phyloP scores from a whole-genome alignment of 2,797 vertebrate genomes.

The Rhinoraja longicauda region DNA sequence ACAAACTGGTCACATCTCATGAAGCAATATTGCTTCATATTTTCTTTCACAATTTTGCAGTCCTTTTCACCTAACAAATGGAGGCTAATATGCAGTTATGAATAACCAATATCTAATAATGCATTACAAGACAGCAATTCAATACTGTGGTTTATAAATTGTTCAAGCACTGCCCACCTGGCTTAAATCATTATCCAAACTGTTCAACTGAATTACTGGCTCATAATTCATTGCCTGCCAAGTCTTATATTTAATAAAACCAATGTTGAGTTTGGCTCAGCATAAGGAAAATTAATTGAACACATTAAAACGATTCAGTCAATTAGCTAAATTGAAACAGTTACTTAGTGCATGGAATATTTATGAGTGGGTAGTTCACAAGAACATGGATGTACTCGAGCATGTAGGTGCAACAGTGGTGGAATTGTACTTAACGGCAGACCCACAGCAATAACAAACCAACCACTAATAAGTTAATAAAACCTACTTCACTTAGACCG shows the following conservation, averaged over 20 bases:
- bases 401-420: not conserved
- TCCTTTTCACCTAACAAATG: not conserved
- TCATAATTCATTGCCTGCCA: not conserved
- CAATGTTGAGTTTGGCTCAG: not conserved
- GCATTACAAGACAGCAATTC: too few species aligned
- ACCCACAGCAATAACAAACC: not conserved
- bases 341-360: not conserved
- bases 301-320: not conserved
- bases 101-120: not conserved
- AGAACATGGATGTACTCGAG: not conserved
- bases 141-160: not conserved
- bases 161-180: too few species aligned
- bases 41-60: not conserved
- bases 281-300: conserved; percentile 14
- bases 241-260: not conserved
- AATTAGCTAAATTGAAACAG: not conserved
- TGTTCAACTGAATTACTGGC: conserved; percentile 1
- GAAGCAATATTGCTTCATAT: not conserved
- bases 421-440: not conserved
- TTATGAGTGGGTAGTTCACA: not conserved
- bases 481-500: not conserved
- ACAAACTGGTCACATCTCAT: not conserved
- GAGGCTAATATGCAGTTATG: not conserved
- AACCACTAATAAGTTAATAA: not conserved
- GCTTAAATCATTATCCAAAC: not conserved